Evolutionary conservation across 2,113 vertebrate species (phyloP), one percentile per base, ranked within the genome.

Genomic region (Butorides virescens): DNA sequence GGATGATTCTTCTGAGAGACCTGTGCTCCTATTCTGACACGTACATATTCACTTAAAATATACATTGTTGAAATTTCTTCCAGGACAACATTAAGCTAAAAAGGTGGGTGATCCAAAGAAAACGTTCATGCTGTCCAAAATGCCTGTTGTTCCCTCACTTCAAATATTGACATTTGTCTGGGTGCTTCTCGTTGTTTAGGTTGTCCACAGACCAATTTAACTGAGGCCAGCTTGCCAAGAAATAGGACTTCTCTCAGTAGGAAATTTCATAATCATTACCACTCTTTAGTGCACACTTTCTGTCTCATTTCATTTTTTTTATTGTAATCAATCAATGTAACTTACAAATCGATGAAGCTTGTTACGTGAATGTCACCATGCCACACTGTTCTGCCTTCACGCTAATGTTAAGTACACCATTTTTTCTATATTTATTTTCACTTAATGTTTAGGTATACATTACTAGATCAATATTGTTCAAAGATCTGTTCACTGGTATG

Each of bases 111-210:
- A 90, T 98, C 97, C 97, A 98, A 98, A 98, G 94, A 97, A 98
- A 98, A 98, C 95, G 88, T 88, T n/a, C 68, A 92, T 90, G 80
- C 78, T 92, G 72, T 97, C 97, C 96, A 98, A 97, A 95, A 96
- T 96, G 93, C 96, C 67, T 93, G 82, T 96, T 96, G 72, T 94
- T 82, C 90, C 80, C 82, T 95, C 88, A 93, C 75, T 98, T 98
- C 96, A 98, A 98, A 98, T 97, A 98, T 93, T 98, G 97, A 98
- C 88, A 76, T 97, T 98, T 93, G 94, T 97, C 97, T 98, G 96
- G 80, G 96, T 97, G 94, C 97, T 89, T 97, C 89, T 97, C 80
- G 3, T 92, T 98, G 96, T 98, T 98, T 98, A 96, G 93, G 82
- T 97, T 98, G 94, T 98, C 95, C 93, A 77, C 71, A 71, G 90